Base-by-base conservation (phyloP, 2,113 vertebrate genomes). In the Pelvicachromis taeniatus region DNA sequence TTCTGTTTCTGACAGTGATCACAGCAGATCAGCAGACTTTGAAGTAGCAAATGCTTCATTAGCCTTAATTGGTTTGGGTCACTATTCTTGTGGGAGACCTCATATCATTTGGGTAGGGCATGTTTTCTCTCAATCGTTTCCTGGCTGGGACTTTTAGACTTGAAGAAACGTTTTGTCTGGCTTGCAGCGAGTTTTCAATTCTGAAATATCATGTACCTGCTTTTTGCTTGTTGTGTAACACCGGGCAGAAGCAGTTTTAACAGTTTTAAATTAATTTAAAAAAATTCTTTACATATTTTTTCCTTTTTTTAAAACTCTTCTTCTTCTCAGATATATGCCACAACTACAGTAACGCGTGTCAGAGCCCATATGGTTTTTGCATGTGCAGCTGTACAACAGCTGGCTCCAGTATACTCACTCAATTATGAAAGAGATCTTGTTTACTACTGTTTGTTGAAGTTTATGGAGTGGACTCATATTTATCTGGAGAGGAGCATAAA, bases 31-130 rank as follows among this genome's bases (percentile, higher is more conserved):
- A 68, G 79, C 56, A 65, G 59, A 70, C 91, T 95, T 96, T 95
- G 89, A 95, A 92, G 89, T 73, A 79, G 84, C 68, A 63, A 90
- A 92, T 89, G 92, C 91, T 93, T 94, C 92, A 94, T 95, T 93
- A 87, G 85, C 84, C 90, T 89, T 89, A 92, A 95, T 95, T 94
- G 91, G 91, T 82, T 56, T 84, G 86, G 88, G 77, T 88, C 84
- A 82, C 77, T 83, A 53, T 87, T 84, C 83, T 55, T 68, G 75
- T 80, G 80, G 58, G 65, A 63, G 78, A 35, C 75, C 13, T 81
- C 21, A 29, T 31, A 78, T 68, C 19, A 81, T 84, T 83, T 87
- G 81, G 82, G 56, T 3, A 48, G 65, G 77, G 80, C 35, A 21
- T 2, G 19, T 84, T 88, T 82, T 82, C 35, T 85, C 21, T 89